phyloP scores from a whole-genome alignment of 2,888 invertebrate species.

The Sepiola atlantica region DNA sequence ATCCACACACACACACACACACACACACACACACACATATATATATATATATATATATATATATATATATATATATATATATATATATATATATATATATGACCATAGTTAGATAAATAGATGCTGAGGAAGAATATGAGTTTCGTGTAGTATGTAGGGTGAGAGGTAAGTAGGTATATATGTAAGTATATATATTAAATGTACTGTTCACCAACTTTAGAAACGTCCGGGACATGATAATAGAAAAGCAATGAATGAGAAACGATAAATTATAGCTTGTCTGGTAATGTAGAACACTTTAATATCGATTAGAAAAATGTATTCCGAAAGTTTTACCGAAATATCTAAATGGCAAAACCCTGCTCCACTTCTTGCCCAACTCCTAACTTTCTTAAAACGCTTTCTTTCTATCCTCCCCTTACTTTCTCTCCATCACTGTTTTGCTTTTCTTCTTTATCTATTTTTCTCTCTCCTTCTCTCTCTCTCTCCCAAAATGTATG shows the following conservation, averaged over 20 bases:
- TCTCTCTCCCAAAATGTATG: background rate
- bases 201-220: constrained; percentile 18
- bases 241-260: background rate
- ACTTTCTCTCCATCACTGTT: no score
- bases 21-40: no score
- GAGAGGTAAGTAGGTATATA: background rate
- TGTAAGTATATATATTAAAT: background rate
- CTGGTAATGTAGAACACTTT: constrained; percentile 32
- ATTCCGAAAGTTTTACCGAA: constrained; percentile 21
- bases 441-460: background rate
- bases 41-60: no score
- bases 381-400: no score
- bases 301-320: constrained; percentile 22
- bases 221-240: constrained; percentile 13
- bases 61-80: no score
- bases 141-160: no score
- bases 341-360: background rate
- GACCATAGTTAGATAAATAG: no score
- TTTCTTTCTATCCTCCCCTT: no score
- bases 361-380: background rate
- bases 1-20: no score
- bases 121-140: no score
- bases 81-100: no score
- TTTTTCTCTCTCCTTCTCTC: background rate
- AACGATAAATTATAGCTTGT: constrained; percentile 32